Base-by-base conservation (phyloP, 2,888 invertebrate genomes). In the Heterodera filipjevi region DNA sequence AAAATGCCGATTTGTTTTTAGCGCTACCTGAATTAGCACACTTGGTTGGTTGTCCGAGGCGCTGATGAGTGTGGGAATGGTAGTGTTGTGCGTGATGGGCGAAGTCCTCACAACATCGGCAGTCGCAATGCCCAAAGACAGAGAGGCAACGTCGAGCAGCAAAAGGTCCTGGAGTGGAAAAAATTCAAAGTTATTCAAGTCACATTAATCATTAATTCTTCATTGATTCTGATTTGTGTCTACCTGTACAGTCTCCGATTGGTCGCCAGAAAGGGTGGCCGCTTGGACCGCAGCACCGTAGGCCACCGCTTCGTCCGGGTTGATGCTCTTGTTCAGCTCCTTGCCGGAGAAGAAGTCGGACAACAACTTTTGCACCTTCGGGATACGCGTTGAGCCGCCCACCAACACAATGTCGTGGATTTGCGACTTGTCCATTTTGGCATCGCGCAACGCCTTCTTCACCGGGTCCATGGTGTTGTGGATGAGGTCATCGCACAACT, bases 51-150 rank as follows among this genome's bases (percentile, higher is more conserved):
- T 98, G 91, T 98, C 97, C 0, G 96, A 94, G 90, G 96, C 96
- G 3, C 97, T 87, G 76, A 87, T 87, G 84, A 87, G 87, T 49
- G 85, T 86, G 33, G 87, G 87, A 85, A 87, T 87, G 71, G 87
- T 87, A 46, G 87, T 87, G 71, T 87, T 86, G 77, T 87, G 87
- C 70, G 87, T 88, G 86, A 89, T n/a, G n/a, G n/a, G n/a, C n/a
- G n/a, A n/a, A 99, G 96, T 97, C 97, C 98, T 98, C 49, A 94
- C 94, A 82, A 94, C 95, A 79, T 95, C 94, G 84, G 94, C 95
- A 27, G 95, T 95, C 90, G 95, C 95, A 86, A 95, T 95, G 91
- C 95, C 95, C 86, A 94, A 90, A 0, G 95, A 97, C 89, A 98
- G 91, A 0, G 75, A 64, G 16, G 75, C 75, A 27, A 96, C 95